Evolutionary conservation across 2,113 vertebrate genomes (phyloP).

Genomic region (Coryphaenoides rupestris): DNA sequence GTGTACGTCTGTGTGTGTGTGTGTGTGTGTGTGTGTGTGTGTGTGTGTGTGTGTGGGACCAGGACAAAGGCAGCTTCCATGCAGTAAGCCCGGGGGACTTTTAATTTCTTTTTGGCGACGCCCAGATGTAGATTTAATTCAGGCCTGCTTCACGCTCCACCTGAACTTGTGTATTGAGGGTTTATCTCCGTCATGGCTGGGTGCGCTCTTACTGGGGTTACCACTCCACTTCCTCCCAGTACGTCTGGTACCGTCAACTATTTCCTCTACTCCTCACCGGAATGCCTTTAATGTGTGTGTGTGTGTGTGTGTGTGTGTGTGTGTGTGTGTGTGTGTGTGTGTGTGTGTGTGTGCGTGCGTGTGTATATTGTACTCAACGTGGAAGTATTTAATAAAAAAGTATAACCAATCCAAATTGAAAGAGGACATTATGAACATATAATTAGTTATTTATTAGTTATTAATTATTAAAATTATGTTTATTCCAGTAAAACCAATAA

Average conservation of each 20-base stretch:
- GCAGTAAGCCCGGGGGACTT: constrained; percentile 56
- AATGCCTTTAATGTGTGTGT: constrained; percentile 35
- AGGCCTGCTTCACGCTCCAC: constrained; percentile 62
- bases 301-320: constrained; percentile 14
- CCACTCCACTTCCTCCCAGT: constrained; percentile 55
- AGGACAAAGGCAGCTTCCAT: constrained; percentile 51
- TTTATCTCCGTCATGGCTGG: constrained; percentile 44
- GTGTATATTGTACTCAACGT: neutral
- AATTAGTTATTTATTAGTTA: too few species aligned
- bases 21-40: too few species aligned
- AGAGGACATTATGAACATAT: too few species aligned
- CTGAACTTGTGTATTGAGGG: constrained; percentile 67
- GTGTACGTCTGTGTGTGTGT: neutral
- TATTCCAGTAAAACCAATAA: too few species aligned
- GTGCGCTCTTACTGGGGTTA: constrained; percentile 34
- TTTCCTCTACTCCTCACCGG: constrained; percentile 36
- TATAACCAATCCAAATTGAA: too few species aligned
- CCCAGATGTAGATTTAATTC: constrained; percentile 62
- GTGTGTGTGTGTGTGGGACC: constrained; percentile 59
- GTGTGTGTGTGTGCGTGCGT: constrained; percentile 22
- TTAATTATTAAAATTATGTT: too few species aligned
- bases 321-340: constrained; percentile 2
- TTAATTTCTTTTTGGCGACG: constrained; percentile 45
- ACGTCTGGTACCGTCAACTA: constrained; percentile 35
- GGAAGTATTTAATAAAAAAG: too few species aligned